phyloP scores from a whole-genome alignment of 2,888 invertebrate genomes.

The Philereme transversata region DNA sequence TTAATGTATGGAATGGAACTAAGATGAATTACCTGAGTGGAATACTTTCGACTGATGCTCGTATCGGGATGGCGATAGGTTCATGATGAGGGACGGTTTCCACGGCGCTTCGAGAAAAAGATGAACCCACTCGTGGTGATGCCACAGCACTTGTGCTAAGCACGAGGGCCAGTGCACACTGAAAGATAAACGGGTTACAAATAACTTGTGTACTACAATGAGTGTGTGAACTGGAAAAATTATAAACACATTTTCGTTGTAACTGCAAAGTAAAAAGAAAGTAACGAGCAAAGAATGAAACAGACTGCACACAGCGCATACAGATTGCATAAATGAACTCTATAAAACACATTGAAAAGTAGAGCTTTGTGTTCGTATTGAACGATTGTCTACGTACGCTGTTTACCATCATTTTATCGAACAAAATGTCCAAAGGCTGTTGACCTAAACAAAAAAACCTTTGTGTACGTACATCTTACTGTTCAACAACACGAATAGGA shows the following conservation, averaged over 20 bases:
- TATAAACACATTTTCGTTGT: too few species aligned
- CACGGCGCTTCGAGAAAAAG: slow-evolving; percentile 66
- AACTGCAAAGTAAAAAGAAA: too few species aligned
- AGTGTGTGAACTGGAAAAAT: slow-evolving; percentile 12
- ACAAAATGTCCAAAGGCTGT: slow-evolving; percentile 63
- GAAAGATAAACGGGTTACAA: slow-evolving; percentile 26
- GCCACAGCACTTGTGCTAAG: slow-evolving; percentile 57
- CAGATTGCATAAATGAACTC: too few species aligned
- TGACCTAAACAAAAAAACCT: slow-evolving; percentile 65
- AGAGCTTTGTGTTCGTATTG: background rate
- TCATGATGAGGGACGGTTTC: slow-evolving; percentile 73
- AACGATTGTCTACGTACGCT: slow-evolving; percentile 48
- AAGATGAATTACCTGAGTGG: slow-evolving; percentile 75
- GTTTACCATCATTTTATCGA: slow-evolving; percentile 62
- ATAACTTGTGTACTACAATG: slow-evolving; percentile 3
- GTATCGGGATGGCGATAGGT: slow-evolving; percentile 82
- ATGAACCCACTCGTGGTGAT: slow-evolving; percentile 59
- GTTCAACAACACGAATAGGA: slow-evolving; percentile 61
- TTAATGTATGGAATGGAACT: background rate
- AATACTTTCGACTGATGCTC: slow-evolving; percentile 90
- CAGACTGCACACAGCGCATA: too few species aligned
- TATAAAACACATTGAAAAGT: too few species aligned
- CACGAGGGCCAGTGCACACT: slow-evolving; percentile 59
- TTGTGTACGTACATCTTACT: slow-evolving; percentile 53
- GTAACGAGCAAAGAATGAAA: too few species aligned